Conservation (phyloP, 35 echinoderm and acorn worm genomes). For the Strongylocentrotus purpuratus region DNA sequence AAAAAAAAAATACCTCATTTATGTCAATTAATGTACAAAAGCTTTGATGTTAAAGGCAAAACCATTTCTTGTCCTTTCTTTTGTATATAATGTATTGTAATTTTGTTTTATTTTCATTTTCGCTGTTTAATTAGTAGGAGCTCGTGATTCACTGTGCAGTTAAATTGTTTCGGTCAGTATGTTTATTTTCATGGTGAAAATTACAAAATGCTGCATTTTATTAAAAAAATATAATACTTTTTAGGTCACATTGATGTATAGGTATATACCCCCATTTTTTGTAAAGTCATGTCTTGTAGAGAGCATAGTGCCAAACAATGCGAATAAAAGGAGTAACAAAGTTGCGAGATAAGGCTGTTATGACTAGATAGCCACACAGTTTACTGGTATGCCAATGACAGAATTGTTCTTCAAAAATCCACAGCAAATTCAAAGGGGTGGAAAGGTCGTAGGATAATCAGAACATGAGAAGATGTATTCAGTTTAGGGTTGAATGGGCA, state of each 20-base stretch:
- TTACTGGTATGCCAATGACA: too few relatives aligned
- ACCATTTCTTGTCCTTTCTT: neutral
- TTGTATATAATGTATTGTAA: conserved; percentile 5
- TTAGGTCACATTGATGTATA: neutral
- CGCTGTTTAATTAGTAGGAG: neutral
- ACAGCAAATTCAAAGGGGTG: too few relatives aligned
- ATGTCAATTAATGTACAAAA: neutral
- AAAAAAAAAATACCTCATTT: neutral
- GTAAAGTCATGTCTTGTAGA: neutral
- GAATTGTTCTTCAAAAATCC: too few relatives aligned
- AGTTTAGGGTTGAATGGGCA: too few relatives aligned
- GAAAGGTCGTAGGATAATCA: too few relatives aligned
- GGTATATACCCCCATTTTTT: neutral
- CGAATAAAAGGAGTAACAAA: neutral
- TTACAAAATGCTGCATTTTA: conserved; percentile 13
- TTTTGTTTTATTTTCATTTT: neutral
- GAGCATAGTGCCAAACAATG: neutral
- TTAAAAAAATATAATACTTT: neutral
- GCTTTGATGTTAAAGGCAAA: neutral
- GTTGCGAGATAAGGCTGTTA: neutral
- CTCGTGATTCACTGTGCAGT: neutral
- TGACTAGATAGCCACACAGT: neutral
- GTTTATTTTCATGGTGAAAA: neutral
- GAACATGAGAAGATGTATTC: too few relatives aligned
- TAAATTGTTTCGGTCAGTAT: neutral